These are phyloP conservation scores for Drosophila anomelani DNA, from an alignment of 2,888 invertebrate genomes.

Conservation along the genomic window DNA sequence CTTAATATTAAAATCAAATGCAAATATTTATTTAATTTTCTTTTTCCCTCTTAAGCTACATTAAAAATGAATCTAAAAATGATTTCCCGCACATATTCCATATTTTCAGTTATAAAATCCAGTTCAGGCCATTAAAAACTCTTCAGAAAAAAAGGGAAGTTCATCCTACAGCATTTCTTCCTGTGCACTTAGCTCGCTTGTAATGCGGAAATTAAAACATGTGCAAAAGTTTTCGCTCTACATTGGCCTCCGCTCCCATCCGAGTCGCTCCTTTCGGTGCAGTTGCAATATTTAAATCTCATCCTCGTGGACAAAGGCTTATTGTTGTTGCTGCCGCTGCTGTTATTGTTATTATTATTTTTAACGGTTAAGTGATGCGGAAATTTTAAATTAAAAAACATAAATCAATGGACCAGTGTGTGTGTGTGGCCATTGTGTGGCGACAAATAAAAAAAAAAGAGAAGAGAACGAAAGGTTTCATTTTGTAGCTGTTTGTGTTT, in stretches of 20 bases:
- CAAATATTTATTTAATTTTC: no score
- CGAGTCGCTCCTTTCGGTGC: background rate
- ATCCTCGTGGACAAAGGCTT: conserved; percentile 43
- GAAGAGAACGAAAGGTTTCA: conserved; percentile 29
- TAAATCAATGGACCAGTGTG: conserved; percentile 82
- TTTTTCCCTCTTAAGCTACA: no score
- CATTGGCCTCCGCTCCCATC: conserved; percentile 34
- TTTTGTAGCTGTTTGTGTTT: conserved; percentile 66
- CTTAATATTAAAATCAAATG: no score
- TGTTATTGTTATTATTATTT: conserved; percentile 60
- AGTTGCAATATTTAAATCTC: conserved; percentile 56
- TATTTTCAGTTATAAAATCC: no score
- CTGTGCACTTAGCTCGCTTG: conserved; percentile 49
- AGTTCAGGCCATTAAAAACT: background rate
- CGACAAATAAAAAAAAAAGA: conserved; percentile 8
- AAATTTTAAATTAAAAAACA: conserved; percentile 85
- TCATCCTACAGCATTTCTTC: background rate
- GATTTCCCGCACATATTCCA: background rate
- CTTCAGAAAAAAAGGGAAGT: no score
- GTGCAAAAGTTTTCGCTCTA: conserved; percentile 60
- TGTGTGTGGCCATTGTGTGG: conserved; percentile 40
- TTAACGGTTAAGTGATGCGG: conserved; percentile 83
- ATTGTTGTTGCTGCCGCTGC: conserved; percentile 51
- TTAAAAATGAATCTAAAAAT: no score
- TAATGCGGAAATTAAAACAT: conserved; percentile 81